Evolutionary conservation across 92 coral and sea anemone genomes (phyloP), one percentile per base, ranked within the genome.

Genomic region (Zoanthus sansibaricus): DNA sequence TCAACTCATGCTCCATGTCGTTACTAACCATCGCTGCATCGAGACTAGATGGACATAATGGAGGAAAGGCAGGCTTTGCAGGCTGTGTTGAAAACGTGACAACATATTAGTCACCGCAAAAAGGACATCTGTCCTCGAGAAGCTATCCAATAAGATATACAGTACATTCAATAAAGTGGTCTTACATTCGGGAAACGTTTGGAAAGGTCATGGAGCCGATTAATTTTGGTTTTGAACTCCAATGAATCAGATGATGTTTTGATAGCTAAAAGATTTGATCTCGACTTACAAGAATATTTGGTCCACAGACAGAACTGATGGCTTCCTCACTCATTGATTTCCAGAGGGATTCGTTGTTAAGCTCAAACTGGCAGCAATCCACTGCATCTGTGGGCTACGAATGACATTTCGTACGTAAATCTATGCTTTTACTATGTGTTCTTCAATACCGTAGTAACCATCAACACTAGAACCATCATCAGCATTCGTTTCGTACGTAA

Each of bases 251-350:
- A 14, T 5, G 17, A n/a, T 33, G 76, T 1, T 48, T 75, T 18
- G 33, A n/a, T 14, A 5, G 20, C 9, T 30, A 21, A 75, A 9
- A 62, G 30, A 62, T 15, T 9, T 16, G 10, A 31, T n/a, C 20
- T 75, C 6, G 18, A 69, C 95, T 77, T 82, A 95, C 99, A 91
- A 97, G 89, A 46, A 96, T 87, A 90, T 90, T 92, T 51, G 96
- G 86, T 46, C 99, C 98, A 82, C 99, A 93, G 52, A 95, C 98
- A 30, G 99, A 97, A 58, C 87, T 82, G 20, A 97, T 83, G 5
- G 99, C 99, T 10, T 97, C 98, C 77, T 95, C 98, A 73, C 99
- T 97, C 99, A 97, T 97, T n/a, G 98, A 90, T 86, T 97, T 97
- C 99, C 99, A 97, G 52, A 93, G 89, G 1, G 98, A 76, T 86